Base-by-base conservation (phyloP, 2,888 invertebrate genomes). In the Chesias legatella region DNA sequence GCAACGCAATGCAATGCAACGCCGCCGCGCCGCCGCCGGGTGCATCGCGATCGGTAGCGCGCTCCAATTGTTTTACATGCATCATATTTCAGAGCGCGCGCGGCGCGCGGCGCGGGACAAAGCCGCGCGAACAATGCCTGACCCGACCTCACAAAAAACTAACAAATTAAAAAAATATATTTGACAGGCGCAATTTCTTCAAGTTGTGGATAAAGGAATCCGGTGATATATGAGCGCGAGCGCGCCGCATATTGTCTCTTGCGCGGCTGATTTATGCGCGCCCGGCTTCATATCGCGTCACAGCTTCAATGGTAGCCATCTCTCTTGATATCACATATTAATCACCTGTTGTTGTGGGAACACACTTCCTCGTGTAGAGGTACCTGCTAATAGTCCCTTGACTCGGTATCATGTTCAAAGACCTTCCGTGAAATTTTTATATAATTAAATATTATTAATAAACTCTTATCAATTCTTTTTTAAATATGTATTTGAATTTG, bases 221-320 rank as follows among this genome's bases (percentile, higher is more conserved):
- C 35, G 35, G 68, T 76, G 78, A 77, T 76, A 58, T 77, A 79
- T 72, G 66, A 59, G 54, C 49, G 42, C 39, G 66, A 59, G 54
- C 49, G 42, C 39, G 43, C 48, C 36, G n/a, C n/a, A n/a, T n/a
- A 48, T 56, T 59, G 59, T 59, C 50, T 52, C 47, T 31, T 5
- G 6, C 30, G 37, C 40, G 38, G 27, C 30, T 43, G 51, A 45
- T 48, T 42, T 5, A 5, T 5, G 13, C 13, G 13, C 13, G 13
- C 13, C 13, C 13, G 13, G 3, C 13, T n/a, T n/a, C n/a, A n/a
- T n/a, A n/a, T n/a, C n/a, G n/a, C 13, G 13, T 17, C 13, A 2
- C 13, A 2, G 13, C 45, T 13, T 26, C 36, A 20, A 22, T 26
- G 7, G 20, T 21, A 10, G 11, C 40, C 10, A n/a, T 20, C 23